Base-by-base conservation (phyloP, 2,888 invertebrate species). In the Caenorhabditis sp. region DNA sequence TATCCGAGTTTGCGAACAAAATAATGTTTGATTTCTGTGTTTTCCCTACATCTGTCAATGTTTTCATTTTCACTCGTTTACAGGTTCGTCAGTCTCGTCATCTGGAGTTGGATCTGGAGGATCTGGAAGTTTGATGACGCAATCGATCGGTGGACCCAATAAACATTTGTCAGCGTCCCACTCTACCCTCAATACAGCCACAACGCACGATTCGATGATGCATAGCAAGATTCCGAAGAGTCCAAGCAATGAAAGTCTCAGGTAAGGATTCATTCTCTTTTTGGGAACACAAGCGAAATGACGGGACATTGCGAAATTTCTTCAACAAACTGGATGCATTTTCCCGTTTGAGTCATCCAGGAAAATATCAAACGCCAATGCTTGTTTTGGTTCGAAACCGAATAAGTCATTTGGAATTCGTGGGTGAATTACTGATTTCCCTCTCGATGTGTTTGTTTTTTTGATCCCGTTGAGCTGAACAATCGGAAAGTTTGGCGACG, bases 201-300 rank as follows among this genome's bases (percentile, higher is more conserved):
- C 58, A 13, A 56, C 74, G 13, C 78, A 80, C 53, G 81, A 81
- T 37, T 76, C 74, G 6, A 76, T 81, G 28, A 70, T 65, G 51
- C 81, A 77, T 80, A 32, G 84, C 62, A 88, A 86, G 65, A 85
- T 89, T 84, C 82, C 85, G 67, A 90, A 90, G 72, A 85, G 83
- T 44, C 89, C 90, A 35, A 88, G 88, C 64, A 88, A 89, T 67
- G 90, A 90, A 70, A 88, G 88, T 40, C 78, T 90, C 28, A 87
- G 89, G 89, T 89, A 64, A 40, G 13, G n/a, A 40, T 13, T 40
- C 40, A 40, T 5, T 40, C 40, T 40, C 40, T 40, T 40, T 13
- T 13, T 13, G 40, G 40, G 18, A 4, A 47, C 3, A 18, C 18
- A 9, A 20, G 47, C 47, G 13, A 18, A 35, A 40, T 61, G 60